A percentile compares a stretch with the other conserved stretches of the same genome.
These are phyloP conservation scores for Clytia hemisphaerica DNA, from an alignment of 30 jellyfish, hydroid and myxozoan genomes.

Conservation along the genomic window DNA sequence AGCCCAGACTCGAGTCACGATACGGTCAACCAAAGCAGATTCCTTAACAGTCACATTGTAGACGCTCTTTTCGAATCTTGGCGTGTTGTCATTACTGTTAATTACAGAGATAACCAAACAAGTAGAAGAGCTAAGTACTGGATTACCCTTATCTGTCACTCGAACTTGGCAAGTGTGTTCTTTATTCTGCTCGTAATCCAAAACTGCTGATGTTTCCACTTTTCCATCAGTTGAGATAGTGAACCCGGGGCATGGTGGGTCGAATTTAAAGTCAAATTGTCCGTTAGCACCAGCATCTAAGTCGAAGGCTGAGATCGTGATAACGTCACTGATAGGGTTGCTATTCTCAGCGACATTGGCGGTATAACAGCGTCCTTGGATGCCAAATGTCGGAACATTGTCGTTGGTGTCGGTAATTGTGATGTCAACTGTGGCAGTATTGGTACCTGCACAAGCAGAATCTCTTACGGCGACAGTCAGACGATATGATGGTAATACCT, in stretches of 20 bases:
- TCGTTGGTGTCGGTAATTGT: slow-evolving; percentile 64
- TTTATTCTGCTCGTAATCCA: slow-evolving; percentile 52
- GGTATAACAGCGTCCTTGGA: background rate
- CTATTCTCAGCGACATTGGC: slow-evolving; percentile 34
- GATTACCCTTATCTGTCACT: slow-evolving; percentile 55
- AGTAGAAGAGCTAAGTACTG: slow-evolving; percentile 5
- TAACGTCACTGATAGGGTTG: slow-evolving; percentile 21
- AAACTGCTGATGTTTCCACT: slow-evolving; percentile 29
- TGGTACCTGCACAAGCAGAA: slow-evolving; percentile 46
- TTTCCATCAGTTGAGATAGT: slow-evolving; percentile 55
- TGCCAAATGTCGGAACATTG: slow-evolving; percentile 63
- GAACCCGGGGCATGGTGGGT: slow-evolving; percentile 36
- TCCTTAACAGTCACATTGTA: slow-evolving; percentile 27
- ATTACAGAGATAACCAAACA: background rate
- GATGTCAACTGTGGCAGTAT: slow-evolving; percentile 39
- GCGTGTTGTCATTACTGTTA: slow-evolving; percentile 42
- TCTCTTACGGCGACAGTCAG: slow-evolving; percentile 44
- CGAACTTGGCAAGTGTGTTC: slow-evolving; percentile 30
- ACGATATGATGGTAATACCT: slow-evolving; percentile 28
- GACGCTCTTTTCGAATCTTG: slow-evolving; percentile 9
- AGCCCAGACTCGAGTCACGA: slow-evolving; percentile 22
- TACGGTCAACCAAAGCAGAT: slow-evolving; percentile 4
- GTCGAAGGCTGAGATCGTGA: slow-evolving; percentile 57
- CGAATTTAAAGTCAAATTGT: slow-evolving; percentile 46
- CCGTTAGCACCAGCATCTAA: slow-evolving; percentile 54